Evolutionary conservation across 2,113 vertebrate genomes (phyloP).

Genomic region (Proteles cristata): DNA sequence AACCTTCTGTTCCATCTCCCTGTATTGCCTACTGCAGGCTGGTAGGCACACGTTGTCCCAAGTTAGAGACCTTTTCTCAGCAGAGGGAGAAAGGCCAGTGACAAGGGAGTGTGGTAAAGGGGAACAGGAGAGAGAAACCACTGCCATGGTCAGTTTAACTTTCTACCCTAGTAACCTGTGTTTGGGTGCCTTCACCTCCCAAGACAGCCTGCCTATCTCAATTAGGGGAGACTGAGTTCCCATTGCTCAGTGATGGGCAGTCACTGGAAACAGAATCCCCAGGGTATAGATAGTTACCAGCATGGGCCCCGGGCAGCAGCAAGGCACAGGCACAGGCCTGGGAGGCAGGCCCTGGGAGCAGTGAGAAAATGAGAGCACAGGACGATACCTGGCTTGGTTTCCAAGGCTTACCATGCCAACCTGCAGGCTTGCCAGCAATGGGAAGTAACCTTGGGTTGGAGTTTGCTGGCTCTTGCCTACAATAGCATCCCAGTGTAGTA

Average conservation of each 20-base stretch:
- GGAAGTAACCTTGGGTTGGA: background rate
- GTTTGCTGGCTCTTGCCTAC: background rate
- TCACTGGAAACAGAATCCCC: background rate
- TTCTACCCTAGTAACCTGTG: background rate
- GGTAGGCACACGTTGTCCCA: background rate
- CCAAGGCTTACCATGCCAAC: background rate
- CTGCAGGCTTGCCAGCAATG: background rate
- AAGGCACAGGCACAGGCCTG: background rate
- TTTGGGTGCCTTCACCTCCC: background rate
- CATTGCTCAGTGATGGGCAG: background rate
- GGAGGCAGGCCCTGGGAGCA: background rate
- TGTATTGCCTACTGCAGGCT: background rate
- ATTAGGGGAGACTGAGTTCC: background rate
- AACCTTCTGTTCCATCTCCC: background rate
- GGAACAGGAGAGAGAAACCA: background rate
- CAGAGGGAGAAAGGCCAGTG: background rate
- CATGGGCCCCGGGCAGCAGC: background rate
- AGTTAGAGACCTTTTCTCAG: background rate
- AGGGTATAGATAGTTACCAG: background rate
- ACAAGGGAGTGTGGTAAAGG: background rate
- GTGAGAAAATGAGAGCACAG: background rate
- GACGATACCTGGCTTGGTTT: background rate
- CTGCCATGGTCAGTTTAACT: background rate
- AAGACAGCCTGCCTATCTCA: background rate
- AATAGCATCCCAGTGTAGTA: background rate